phyloP scores from a whole-genome alignment of 2,113 vertebrate genomes.

The Zosterops borbonicus region DNA sequence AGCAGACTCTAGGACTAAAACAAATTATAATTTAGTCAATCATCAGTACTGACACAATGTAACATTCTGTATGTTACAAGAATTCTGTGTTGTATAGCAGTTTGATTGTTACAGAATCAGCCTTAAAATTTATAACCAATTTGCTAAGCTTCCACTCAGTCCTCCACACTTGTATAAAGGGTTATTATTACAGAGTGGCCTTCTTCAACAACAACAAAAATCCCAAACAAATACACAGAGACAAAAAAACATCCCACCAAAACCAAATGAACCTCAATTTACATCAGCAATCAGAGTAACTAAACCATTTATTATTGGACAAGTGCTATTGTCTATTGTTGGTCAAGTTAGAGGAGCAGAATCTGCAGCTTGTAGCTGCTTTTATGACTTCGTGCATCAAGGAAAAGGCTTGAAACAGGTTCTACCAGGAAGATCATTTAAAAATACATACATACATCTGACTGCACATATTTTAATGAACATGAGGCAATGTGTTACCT shows the following conservation, averaged over 20 bases:
- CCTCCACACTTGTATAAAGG: not conserved
- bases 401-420: not conserved
- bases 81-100: fast-evolving
- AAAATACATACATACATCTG: not conserved
- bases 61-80: not conserved
- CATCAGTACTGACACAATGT: not conserved
- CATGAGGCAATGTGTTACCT: constrained; percentile 72
- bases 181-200: not conserved
- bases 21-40: not conserved
- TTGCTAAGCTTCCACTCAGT: not conserved
- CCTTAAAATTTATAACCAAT: not conserved
- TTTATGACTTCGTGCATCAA: not conserved
- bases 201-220: not conserved
- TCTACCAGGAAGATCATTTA: not conserved
- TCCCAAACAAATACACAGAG: not conserved
- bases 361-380: not conserved
- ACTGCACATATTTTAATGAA: not conserved
- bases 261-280: not conserved
- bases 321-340: not conserved
- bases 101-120: not conserved
- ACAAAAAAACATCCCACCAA: not conserved
- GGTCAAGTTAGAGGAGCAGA: not conserved
- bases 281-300: not conserved
- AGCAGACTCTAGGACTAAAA: not conserved
- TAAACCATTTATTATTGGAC: not conserved